phyloP scores from a whole-genome alignment of 1,140 invertebrate genomes.

The Scaptomyza pallida region DNA sequence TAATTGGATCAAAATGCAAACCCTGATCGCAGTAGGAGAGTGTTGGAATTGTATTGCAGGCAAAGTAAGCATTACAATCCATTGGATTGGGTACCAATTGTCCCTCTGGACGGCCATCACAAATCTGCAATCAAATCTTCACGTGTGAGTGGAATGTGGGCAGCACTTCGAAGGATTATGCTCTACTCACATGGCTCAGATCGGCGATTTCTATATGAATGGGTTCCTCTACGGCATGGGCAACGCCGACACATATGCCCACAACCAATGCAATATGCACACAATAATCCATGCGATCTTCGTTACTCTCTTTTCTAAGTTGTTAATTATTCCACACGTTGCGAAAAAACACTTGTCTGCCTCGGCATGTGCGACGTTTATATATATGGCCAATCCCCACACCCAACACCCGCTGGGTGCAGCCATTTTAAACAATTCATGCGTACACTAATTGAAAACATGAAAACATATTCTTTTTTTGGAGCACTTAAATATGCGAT shows the following conservation, averaged over 20 bases:
- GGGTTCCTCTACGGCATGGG: slow-evolving; percentile 21
- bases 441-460: slow-evolving; percentile 49
- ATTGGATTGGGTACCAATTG: slow-evolving; percentile 57
- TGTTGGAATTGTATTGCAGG: slow-evolving; percentile 45
- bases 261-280: slow-evolving; percentile 46
- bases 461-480: slow-evolving; percentile 45
- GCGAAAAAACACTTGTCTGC: slow-evolving; percentile 10
- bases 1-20: slow-evolving; percentile 50
- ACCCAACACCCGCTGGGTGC: slow-evolving; percentile 33
- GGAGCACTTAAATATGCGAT: slow-evolving; percentile 28
- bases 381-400: slow-evolving; percentile 34
- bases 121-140: slow-evolving; percentile 51
- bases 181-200: slow-evolving; percentile 57
- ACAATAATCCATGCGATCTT: slow-evolving; percentile 20
- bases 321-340: background rate
- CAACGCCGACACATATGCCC: slow-evolving; percentile 44
- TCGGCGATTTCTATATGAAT: slow-evolving; percentile 37
- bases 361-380: slow-evolving; percentile 2
- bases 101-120: slow-evolving; percentile 35
- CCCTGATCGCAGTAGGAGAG: slow-evolving; percentile 56
- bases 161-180: background rate
- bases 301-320: background rate
- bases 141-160: background rate
- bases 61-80: slow-evolving; percentile 68
- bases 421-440: slow-evolving; percentile 21